Evolutionary conservation across 2,113 vertebrate species (phyloP), one percentile per base, ranked within the genome.

Genomic region (Chelonoidis abingdonii): DNA sequence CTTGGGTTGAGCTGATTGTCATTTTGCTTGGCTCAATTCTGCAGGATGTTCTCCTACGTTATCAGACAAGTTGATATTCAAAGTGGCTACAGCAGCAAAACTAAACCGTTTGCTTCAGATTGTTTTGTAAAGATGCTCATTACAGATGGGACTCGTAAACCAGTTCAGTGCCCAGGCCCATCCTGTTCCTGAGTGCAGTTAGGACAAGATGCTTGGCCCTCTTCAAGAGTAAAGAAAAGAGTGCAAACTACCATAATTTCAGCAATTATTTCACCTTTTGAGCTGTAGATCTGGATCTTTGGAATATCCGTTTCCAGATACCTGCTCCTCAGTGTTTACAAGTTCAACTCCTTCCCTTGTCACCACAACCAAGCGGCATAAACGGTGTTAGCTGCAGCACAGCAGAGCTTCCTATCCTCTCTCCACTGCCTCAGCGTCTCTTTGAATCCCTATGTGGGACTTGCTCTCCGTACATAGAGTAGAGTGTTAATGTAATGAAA

Each of bases 351-450:
- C 47, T 80, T 65, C 47, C 59, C 25, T 84, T 54, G 22, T 56
- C 59, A 81, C 49, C 38, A n/a, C 38, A 52, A 76, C 53, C 38
- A 44, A 49, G 59, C 38, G 44, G 81, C 84, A 80, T 31, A 41
- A 14, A 65, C 65, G 7, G 53, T 0, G 4, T 29, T 29, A 65
- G 65, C 86, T 50, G 54, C 1, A 3, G 38, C 0, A 8, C 29
- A n/a, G 49, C 49, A n/a, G 31, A n/a, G 50, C 38, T 80, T 62
- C 69, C 53, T 24, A 2, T 72, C 54, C 59, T 56, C 44, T 22
- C 84, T 0, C 5, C 49, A 4, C 0, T 72, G 4, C 29, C 38
- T 69, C 27, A 8, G 76, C 27, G 2, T 31, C 14, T 9, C 47
- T 72, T 38, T 0, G 27, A 0, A 1, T n/a, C 56, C 53, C 84